Conservation (phyloP, 2,888 invertebrate species). For the Rhodophaea formosa region DNA sequence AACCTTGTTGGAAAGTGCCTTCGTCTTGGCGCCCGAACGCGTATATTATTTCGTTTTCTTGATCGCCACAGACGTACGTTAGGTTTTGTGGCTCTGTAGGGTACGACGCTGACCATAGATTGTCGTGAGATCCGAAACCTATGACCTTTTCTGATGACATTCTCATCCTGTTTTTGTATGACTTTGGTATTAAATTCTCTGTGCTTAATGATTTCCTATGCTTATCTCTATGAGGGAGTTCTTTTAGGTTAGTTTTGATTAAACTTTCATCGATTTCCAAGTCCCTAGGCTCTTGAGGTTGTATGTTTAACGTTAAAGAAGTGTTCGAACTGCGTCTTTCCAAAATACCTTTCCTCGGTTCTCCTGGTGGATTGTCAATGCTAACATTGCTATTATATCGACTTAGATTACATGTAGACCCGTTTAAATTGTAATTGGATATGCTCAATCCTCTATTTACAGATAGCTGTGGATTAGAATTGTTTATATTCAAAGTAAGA, state of each 20-base stretch:
- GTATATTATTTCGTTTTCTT: conserved; percentile 75
- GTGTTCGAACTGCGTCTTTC: conserved; percentile 91
- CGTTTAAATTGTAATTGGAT: conserved; percentile 76
- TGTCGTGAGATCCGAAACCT: conserved; percentile 74
- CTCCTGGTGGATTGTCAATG: conserved; percentile 59
- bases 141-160: conserved; percentile 54
- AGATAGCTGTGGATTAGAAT: conserved; percentile 71
- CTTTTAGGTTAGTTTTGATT: conserved; percentile 59
- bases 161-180: conserved; percentile 66
- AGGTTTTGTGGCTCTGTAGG: conserved; percentile 61
- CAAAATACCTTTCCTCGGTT: conserved; percentile 83
- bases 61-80: conserved; percentile 72
- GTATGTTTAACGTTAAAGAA: conserved; percentile 85
- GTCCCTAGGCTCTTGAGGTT: conserved; percentile 68
- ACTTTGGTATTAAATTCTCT: conserved; percentile 80
- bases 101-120: conserved; percentile 73
- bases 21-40: conserved; percentile 71
- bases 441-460: conserved; percentile 70
- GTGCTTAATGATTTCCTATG: conserved; percentile 82
- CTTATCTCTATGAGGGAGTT: conserved; percentile 60
- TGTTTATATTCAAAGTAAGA: conserved; percentile 87
- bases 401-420: conserved; percentile 75
- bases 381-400: conserved; percentile 74
- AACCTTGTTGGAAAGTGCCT: conserved; percentile 53
- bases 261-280: conserved; percentile 69